Evolutionary conservation across 2,797 vertebrate species (phyloP).

Genomic region (Lutjanus argentimaculatus): DNA sequence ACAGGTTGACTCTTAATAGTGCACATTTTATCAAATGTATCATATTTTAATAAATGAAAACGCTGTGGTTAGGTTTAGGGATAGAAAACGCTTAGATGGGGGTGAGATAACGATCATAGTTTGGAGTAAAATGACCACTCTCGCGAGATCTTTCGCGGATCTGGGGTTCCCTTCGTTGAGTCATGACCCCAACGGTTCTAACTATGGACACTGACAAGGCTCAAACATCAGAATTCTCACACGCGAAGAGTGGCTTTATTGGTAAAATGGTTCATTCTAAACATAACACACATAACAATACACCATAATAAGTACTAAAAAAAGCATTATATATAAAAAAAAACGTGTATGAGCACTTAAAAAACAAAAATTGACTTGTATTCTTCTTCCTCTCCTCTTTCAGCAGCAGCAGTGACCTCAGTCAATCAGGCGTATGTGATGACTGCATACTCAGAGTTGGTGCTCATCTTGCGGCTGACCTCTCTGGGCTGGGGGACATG

Average conservation of each 20-base stretch:
- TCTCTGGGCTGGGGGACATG: slow-evolving; percentile 83
- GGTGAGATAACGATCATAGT: no score
- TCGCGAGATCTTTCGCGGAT: no score
- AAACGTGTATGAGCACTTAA: background rate
- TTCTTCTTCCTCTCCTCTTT: background rate
- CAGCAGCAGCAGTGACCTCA: background rate
- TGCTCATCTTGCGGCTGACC: slow-evolving; percentile 87
- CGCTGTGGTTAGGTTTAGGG: no score
- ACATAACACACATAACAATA: background rate
- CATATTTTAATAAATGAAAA: no score
- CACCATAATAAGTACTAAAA: background rate
- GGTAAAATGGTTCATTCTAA: background rate
- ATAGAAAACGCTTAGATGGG: no score
- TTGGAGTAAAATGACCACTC: no score
- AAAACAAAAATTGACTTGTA: background rate
- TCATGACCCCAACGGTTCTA: background rate
- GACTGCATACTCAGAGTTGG: slow-evolving; percentile 87
- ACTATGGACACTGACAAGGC: slow-evolving; percentile 70
- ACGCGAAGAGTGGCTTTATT: slow-evolving; percentile 40
- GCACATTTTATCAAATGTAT: no score
- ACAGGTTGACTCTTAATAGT: no score
- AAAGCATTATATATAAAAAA: background rate
- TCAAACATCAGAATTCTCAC: slow-evolving; percentile 32
- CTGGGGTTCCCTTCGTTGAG: no score
- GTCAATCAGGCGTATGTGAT: slow-evolving; percentile 83